Base-by-base conservation (phyloP, 2,113 vertebrate species). In the Rhizomys pruinosus region DNA sequence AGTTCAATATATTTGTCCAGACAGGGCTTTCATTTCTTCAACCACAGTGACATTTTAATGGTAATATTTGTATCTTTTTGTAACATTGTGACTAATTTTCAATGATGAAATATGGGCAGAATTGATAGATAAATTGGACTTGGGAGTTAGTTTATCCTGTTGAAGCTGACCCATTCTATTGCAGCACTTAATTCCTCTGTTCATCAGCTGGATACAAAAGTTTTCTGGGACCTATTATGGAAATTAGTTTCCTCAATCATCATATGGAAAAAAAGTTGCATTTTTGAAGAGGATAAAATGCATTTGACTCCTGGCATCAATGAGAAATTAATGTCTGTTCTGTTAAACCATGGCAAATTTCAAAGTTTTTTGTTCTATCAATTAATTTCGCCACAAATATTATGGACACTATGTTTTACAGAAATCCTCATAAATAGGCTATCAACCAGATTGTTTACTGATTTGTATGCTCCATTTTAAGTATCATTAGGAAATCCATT, bases 391-490 rank as follows among this genome's bases (percentile, higher is more conserved):
- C 22, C 32, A 23, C 76, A 79, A 90, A 84, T 90, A 84, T 71
- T 63, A 68, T 22, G 22, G 16, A 15, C 66, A 63, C 25, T 74
- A 94, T 68, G 8, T 92, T 94, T 84, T 90, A 63, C 32, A 69
- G 13, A 66, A 81, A 3, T 92, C 3, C 32, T 93, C 15, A 73
- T 19, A 52, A 87, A 89, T 8, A 89, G 90, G 39, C 15, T 39
- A 86, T 79, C 71, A 91, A 92, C 29, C 42, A 27, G 20, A 93
- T 74, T 80, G 66, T 19, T 93, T 87, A 63, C 89, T 88, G 81
- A 81, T 84, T 90, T 27, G 2, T 80, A 68, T 72, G 55, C 4
- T 80, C 5, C 3, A 69, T 88, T 92, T 90, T 94, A 47, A 76
- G 61, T 47, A 87, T 85, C 81, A 92, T 77, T 87, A 90, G 5